A percentile compares a stretch with the other conserved stretches of the same genome.
Conservation (phyloP, 2,113 vertebrate species). For the Nesospiza acunhae region DNA sequence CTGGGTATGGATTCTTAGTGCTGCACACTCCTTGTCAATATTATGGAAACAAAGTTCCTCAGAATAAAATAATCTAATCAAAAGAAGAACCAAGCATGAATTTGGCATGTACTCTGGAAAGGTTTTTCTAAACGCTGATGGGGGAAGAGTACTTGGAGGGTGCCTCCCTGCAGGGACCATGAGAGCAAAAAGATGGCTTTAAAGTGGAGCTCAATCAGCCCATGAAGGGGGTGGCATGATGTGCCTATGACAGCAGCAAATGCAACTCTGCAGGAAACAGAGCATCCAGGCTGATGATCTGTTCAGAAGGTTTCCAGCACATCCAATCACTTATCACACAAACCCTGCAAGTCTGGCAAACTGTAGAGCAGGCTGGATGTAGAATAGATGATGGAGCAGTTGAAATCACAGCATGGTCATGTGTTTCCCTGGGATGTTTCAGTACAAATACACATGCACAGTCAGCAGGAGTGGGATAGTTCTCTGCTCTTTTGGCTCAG, state of each 20-base stretch:
- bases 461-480: slow-evolving; percentile 30
- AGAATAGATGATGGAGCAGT: slow-evolving; percentile 40
- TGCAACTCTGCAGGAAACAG: slow-evolving; percentile 7
- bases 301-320: slow-evolving; percentile 21
- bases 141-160: background rate
- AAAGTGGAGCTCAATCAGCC: background rate
- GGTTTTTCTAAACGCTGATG: background rate
- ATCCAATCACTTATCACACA: slow-evolving; percentile 19
- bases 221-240: background rate
- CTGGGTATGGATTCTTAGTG: background rate
- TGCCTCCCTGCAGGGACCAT: background rate
- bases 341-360: slow-evolving; percentile 11
- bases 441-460: background rate
- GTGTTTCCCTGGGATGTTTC: slow-evolving; percentile 20
- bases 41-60: background rate
- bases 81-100: background rate
- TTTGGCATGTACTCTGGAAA: background rate
- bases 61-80: background rate
- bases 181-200: background rate
- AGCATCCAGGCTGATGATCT: slow-evolving; percentile 7
- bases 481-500: slow-evolving; percentile 1
- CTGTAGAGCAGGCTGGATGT: background rate
- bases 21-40: background rate
- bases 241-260: slow-evolving; percentile 19
- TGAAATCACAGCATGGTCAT: background rate